A percentile compares a stretch with the other conserved stretches of the same genome.
These are phyloP conservation scores for Orchesella cincta DNA, from an alignment of 1,140 invertebrate species.

Conservation along the genomic window DNA sequence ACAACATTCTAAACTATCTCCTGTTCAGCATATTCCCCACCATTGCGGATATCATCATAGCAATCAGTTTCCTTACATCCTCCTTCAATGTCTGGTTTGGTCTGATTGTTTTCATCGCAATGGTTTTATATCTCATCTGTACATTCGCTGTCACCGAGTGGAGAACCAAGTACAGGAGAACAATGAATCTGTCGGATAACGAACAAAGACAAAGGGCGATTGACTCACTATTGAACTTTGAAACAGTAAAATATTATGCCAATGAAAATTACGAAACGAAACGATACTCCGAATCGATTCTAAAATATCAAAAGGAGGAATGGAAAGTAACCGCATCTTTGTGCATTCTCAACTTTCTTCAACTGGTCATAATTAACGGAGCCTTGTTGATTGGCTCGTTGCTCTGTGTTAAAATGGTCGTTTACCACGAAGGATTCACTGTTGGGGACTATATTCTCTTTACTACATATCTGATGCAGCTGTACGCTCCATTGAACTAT, in stretches of 20 bases:
- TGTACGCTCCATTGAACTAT: conserved; percentile 66
- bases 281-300: conserved; percentile 60
- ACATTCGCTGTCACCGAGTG: conserved; percentile 50
- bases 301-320: conserved; percentile 60
- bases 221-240: conserved; percentile 68
- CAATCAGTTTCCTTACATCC: conserved; percentile 64
- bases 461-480: conserved; percentile 64
- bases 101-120: conserved; percentile 65
- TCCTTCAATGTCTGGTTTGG: conserved; percentile 66
- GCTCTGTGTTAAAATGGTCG: conserved; percentile 62
- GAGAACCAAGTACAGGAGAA: conserved; percentile 57
- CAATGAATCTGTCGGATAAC: conserved; percentile 65
- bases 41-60: conserved; percentile 65
- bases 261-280: conserved; percentile 64
- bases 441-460: conserved; percentile 68
- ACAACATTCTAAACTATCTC: conserved; percentile 61
- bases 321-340: conserved; percentile 62
- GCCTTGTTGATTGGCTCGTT: conserved; percentile 63
- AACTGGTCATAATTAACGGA: conserved; percentile 61
- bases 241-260: conserved; percentile 69
- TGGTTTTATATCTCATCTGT: conserved; percentile 61
- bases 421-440: conserved; percentile 56
- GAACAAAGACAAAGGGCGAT: conserved; percentile 61
- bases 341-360: conserved; percentile 60
- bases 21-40: conserved; percentile 63